A percentile compares a stretch with the other conserved stretches of the same genome.
phyloP scores from a whole-genome alignment of 2,113 vertebrate species.

The Hypomesus transpacificus region DNA sequence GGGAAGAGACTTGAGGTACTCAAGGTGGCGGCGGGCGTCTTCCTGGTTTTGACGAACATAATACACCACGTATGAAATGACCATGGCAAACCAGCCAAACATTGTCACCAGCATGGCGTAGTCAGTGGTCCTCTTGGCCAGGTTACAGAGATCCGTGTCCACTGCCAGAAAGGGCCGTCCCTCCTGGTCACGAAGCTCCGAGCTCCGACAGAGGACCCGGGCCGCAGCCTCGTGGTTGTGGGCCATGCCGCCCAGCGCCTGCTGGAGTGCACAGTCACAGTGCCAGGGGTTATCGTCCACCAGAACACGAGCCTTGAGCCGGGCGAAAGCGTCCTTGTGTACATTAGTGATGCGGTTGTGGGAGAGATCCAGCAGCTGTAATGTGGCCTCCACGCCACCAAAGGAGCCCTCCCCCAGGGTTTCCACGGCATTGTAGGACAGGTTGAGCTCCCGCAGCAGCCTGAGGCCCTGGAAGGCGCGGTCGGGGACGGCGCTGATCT shows the following conservation, averaged over 20 bases:
- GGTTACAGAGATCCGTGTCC: conserved; percentile 92
- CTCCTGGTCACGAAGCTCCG: conserved; percentile 85
- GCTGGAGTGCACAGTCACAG: conserved; percentile 96
- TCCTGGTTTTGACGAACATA: conserved; percentile 98
- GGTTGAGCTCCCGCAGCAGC: conserved; percentile 89
- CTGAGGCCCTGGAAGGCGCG: conserved; percentile 91
- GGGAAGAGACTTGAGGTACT: conserved; percentile 99
- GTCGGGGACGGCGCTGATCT: conserved; percentile 92
- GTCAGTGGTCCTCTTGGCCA: conserved; percentile 95
- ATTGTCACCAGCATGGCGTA: conserved; percentile 99
- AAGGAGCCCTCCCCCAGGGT: conserved; percentile 93
- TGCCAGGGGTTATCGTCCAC: conserved; percentile 98
- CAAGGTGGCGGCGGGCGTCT: conserved; percentile 93
- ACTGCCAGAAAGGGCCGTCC: conserved; percentile 88
- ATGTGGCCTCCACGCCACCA: conserved; percentile 86
- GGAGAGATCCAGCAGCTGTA: conserved; percentile 93
- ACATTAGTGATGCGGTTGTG: conserved; percentile 95
- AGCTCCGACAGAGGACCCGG: conserved; percentile 91
- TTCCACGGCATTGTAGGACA: conserved; percentile 95
- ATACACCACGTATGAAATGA: conserved; percentile 97
- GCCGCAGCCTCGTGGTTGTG: conserved; percentile 91
- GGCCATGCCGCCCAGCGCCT: conserved; percentile 91
- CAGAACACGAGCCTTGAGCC: conserved; percentile 87
- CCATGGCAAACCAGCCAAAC: conserved; percentile 99
- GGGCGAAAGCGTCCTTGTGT: conserved; percentile 92